Evolutionary conservation across 2,113 vertebrate species (phyloP).

Genomic region (Rhombomys opimus): DNA sequence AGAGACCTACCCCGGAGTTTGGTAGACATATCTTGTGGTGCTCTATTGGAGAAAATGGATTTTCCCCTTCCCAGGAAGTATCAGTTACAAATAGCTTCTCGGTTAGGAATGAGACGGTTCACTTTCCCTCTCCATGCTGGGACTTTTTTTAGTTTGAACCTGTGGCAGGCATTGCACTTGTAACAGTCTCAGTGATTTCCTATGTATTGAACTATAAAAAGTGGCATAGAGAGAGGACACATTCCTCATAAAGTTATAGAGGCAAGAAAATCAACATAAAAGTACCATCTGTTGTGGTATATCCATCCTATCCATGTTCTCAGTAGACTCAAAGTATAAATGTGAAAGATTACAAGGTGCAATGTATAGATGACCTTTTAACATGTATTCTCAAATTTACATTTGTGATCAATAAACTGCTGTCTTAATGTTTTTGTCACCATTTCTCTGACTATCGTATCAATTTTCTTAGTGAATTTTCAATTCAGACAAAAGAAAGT

Average conservation of each 20-base stretch:
- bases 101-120: neutral
- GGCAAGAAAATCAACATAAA: neutral
- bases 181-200: neutral
- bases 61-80: neutral
- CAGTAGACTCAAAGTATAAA: neutral
- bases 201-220: constrained; percentile 5
- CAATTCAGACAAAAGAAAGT: neutral
- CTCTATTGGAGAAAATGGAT: neutral
- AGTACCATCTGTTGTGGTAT: neutral
- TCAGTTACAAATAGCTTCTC: neutral
- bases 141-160: neutral
- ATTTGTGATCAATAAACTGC: neutral
- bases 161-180: neutral
- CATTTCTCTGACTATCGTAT: neutral
- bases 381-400: neutral
- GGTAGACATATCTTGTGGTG: no score
- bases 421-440: neutral
- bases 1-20: neutral
- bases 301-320: neutral
- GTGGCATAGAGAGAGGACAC: neutral
- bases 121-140: neutral
- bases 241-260: neutral
- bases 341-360: neutral
- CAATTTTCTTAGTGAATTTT: neutral
- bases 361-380: neutral